Percentiles rank a stretch among this genome's conserved stretches.
Evolutionary conservation across 2,797 vertebrate species (phyloP).

Genomic region (Acanthurus tractus): DNA sequence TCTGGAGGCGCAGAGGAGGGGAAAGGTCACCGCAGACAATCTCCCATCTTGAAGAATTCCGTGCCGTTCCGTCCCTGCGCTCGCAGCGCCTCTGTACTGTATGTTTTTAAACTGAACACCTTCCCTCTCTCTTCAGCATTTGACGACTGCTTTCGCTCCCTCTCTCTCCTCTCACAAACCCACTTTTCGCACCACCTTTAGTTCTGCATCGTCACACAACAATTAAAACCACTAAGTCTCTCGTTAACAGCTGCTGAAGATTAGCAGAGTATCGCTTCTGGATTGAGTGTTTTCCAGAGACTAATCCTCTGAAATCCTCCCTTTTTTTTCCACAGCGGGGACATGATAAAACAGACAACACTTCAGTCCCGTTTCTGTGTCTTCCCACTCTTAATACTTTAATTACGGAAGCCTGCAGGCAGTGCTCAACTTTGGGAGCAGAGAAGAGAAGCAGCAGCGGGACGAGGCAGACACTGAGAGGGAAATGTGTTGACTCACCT

Average conservation of each 20-base stretch:
- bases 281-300: slow-evolving; percentile 58
- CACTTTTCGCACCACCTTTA: slow-evolving; percentile 21
- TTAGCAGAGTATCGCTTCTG: slow-evolving; percentile 64
- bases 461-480: neutral
- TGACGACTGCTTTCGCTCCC: neutral
- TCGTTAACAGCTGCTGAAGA: slow-evolving; percentile 69
- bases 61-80: slow-evolving; percentile 14
- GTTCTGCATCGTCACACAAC: slow-evolving; percentile 68
- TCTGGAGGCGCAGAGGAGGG: slow-evolving; percentile 58
- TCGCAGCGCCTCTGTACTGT: neutral
- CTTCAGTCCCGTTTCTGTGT: slow-evolving; percentile 21
- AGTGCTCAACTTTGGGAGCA: slow-evolving; percentile 31
- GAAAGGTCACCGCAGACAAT: slow-evolving; percentile 67
- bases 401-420: neutral
- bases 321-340: slow-evolving; percentile 4
- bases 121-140: neutral
- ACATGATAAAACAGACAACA: slow-evolving; percentile 51
- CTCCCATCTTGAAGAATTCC: slow-evolving; percentile 39
- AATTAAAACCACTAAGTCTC: slow-evolving; percentile 59
- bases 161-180: neutral
- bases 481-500: slow-evolving; percentile 85
- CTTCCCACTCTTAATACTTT: neutral
- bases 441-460: neutral
- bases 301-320: slow-evolving; percentile 71
- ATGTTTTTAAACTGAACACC: neutral